phyloP scores from a whole-genome alignment of 2,113 vertebrate species.

The Semnornis frantzii region DNA sequence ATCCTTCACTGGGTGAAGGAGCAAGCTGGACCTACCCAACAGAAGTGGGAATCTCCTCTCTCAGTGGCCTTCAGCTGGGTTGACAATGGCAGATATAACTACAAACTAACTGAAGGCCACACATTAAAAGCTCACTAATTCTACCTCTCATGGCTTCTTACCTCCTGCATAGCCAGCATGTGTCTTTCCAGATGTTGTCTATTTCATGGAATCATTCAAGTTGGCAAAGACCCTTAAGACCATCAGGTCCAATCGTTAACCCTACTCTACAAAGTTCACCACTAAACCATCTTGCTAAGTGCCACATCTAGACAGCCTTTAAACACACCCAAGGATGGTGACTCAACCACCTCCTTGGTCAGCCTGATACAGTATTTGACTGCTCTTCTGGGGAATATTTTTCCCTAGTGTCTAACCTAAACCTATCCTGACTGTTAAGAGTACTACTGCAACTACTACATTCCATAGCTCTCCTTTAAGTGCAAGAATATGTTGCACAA shows the following conservation, averaged over 20 bases:
- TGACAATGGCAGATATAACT: too few species aligned
- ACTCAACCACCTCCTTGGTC: too few species aligned
- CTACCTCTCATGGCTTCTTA: not conserved
- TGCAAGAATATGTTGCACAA: not conserved
- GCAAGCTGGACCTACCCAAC: not conserved
- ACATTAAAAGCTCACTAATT: not conserved
- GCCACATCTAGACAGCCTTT: too few species aligned
- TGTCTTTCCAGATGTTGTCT: not conserved
- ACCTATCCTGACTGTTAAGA: not conserved
- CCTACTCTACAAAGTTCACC: too few species aligned
- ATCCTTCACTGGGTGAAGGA: not conserved
- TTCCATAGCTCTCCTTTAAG: not conserved
- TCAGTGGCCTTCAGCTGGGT: not conserved
- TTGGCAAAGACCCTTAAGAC: too few species aligned
- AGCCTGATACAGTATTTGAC: too few species aligned
- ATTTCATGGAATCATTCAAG: too few species aligned
- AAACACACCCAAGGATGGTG: too few species aligned
- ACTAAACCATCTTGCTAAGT: too few species aligned
- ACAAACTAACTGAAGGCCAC: not conserved
- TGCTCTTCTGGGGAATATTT: too few species aligned
- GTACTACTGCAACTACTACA: not conserved
- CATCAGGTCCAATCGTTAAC: too few species aligned
- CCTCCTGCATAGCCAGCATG: not conserved
- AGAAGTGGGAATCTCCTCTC: not conserved
- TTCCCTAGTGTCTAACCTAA: too few species aligned